Evolutionary conservation across 2,888 invertebrate species (phyloP), one percentile per base, ranked within the genome.

Genomic region (Acanthoscelides obtectus): DNA sequence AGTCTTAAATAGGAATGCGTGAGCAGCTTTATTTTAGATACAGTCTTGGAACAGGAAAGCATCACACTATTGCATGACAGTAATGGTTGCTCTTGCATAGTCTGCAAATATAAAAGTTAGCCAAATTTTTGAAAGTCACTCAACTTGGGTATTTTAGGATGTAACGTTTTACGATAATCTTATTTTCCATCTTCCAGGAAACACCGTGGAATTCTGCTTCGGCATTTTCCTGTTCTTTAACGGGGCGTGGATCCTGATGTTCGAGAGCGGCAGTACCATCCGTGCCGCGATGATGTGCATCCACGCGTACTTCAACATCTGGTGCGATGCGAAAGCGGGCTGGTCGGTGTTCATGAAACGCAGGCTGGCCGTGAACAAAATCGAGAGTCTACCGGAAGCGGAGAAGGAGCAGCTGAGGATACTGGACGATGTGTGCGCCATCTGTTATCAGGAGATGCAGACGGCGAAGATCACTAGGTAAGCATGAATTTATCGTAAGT

Each of bases 231-330:
- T 97, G 5, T 96, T 97, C 86, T 93, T 96, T 84, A 97, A 97
- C 84, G 97, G 96, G 0, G 94, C 95, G 5, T 97, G 96, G 95
- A 97, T 98, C 75, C 87, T 98, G 75, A 83, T 97, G 71, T 98
- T 97, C 84, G 98, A 98, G 82, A 96, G 96, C 0, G 97, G 97
- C 22, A 97, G 98, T 71, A 93, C 95, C 1, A 96, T 98, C 72
- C 88, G 98, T 65, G 96, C 97, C 0, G 89, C 95, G 20, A 97
- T 98, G 95, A 97, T 98, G 94, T 95, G 96, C 83, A 94, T 98
- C 70, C 98, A 98, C 86, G 97, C 97, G 0, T 98, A 98, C 84
- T 97, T 97, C 86, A 98, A 98, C 82, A 96, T 98, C 75, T 98
- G 97, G 96, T 94, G 94, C 85, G 94, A 94, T 80, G 95, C 96